Evolutionary conservation across 2,888 invertebrate genomes (phyloP), one percentile per base, ranked within the genome.

Genomic region (Muschampia plurimacula): DNA sequence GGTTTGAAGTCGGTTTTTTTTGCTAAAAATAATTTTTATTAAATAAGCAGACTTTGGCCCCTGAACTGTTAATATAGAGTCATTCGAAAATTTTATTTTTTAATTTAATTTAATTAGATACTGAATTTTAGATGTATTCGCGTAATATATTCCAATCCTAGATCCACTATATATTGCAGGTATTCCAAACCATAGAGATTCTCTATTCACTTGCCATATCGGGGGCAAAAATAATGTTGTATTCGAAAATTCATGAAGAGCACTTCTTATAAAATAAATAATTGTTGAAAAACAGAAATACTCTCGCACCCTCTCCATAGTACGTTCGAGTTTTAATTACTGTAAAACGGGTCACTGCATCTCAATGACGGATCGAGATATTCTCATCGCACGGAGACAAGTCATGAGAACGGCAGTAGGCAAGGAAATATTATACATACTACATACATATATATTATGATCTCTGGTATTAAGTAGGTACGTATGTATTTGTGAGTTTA

Each of bases 301-400:
- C 55, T 41, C 55, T 22, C 44, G 55, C 52, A 55, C 22, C 52
- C 52, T 22, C 15, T 55, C 15, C 22, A 55, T 22, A 22, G 22
- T 59, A 71, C 71, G 49, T 71, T 66, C 65, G 59, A 66, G 71
- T 66, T 71, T 71, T 71, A 71, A 71, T 71, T 71, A 71, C 71
- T 66, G 71, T 66, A 44, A 59, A 59, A 59, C 65, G 71, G 71
- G 71, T 71, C 71, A 71, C 46, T 32, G 71, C 65, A 15, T 65
- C 66, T 71, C 71, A 71, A 71, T 71, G 71, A 55, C 57, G 66
- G 66, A 66, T 66, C 71, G 71, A 57, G 59, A 32, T 36, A 62
- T 69, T 70, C 69, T 65, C 69, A 70, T 70, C 69, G 64, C 57
- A 28, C 49, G 52, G 55, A 55, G 22, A 64, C 55, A 46, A 57